Conservation (phyloP, 2,797 vertebrate species). For the Platalea minor region DNA sequence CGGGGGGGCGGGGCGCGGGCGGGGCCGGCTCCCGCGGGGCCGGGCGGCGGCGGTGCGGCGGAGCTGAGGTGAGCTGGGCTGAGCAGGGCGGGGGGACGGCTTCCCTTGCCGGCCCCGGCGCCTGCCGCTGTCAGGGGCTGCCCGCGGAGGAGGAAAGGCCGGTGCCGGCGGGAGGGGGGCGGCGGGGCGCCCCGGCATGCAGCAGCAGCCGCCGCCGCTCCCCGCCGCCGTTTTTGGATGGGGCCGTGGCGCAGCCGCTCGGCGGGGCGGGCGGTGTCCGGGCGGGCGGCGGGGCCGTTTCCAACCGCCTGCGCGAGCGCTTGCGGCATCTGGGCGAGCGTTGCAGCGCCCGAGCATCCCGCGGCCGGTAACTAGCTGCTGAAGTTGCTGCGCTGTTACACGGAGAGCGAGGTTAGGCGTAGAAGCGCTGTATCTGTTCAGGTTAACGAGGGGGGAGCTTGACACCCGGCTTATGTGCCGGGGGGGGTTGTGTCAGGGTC, state of each 20-base stretch:
- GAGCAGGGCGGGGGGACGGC: not conserved
- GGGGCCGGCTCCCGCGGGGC: not conserved
- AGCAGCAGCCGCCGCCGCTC: not conserved
- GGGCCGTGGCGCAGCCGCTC: not conserved
- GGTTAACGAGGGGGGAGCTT: rapidly evolving
- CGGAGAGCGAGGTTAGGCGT: rapidly evolving
- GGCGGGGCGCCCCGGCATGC: not conserved
- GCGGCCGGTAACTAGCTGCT: rapidly evolving
- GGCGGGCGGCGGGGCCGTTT: not conserved
- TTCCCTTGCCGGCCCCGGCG: not conserved
- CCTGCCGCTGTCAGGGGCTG: too few relatives aligned
- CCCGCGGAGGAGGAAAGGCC: not conserved
- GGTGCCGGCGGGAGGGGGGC: not conserved
- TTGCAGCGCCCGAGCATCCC: rapidly evolving
- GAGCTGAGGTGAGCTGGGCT: not conserved
- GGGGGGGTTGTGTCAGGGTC: rapidly evolving
- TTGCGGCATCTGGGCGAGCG: not conserved
- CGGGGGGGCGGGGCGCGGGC: not conserved
- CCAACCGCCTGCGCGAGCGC: not conserved
- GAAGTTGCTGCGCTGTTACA: rapidly evolving
- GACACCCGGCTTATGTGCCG: too few relatives aligned
- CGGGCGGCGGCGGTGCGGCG: not conserved
- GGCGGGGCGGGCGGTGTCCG: not conserved
- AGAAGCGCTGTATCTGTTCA: rapidly evolving
- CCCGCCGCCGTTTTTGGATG: not conserved